Conservation (phyloP, 1,140 invertebrate species). For the Bombus turneri region DNA sequence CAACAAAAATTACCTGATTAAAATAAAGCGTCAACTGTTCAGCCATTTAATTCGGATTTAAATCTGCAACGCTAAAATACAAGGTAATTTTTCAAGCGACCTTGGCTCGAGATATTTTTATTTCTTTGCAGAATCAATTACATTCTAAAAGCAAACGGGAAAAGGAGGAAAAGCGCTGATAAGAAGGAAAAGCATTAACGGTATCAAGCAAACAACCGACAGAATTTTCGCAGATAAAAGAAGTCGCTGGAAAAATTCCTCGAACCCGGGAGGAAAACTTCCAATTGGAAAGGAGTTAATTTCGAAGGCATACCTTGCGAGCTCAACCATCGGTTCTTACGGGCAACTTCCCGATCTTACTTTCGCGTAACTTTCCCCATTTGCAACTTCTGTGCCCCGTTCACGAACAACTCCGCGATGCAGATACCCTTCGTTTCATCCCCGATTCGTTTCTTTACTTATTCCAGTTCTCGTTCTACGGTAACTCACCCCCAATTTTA, state of each 20-base stretch:
- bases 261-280: conserved; percentile 1
- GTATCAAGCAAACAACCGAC: neutral
- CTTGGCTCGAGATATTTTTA: neutral
- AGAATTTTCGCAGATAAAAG: neutral
- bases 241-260: conserved; percentile 1
- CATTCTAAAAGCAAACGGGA: neutral
- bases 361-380: conserved; percentile 65
- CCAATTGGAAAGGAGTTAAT: conserved; percentile 50
- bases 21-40: neutral
- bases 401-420: neutral
- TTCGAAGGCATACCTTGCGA: conserved; percentile 42
- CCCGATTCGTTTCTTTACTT: conserved; percentile 11
- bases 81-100: neutral
- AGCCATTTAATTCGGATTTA: neutral
- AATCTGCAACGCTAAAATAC: conserved; percentile 2
- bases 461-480: conserved; percentile 7
- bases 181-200: neutral
- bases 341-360: conserved; percentile 39
- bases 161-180: neutral
- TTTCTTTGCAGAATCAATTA: conserved; percentile 20
- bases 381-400: conserved; percentile 52
- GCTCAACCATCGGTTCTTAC: conserved; percentile 49
- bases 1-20: neutral
- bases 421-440: neutral
- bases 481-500: conserved; percentile 4